A percentile compares a stretch with the other conserved stretches of the same genome.
Evolutionary conservation across 92 coral and sea anemone species (phyloP).

Genomic region (Actinostola sp.): DNA sequence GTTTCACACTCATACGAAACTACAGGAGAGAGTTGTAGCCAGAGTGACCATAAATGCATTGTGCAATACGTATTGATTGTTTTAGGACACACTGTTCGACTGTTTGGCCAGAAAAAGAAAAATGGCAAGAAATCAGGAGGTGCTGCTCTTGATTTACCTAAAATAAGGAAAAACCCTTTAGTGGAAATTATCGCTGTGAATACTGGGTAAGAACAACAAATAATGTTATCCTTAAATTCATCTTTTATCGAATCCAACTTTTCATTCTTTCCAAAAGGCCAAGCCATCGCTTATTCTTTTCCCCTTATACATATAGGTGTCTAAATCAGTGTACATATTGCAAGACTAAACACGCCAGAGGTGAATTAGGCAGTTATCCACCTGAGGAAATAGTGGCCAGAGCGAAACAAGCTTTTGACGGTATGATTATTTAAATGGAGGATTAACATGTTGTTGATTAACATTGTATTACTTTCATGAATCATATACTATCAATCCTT

Average conservation of each 20-base stretch:
- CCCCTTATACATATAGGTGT: conserved; percentile 53
- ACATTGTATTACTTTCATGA: no score
- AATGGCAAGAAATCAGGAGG: conserved; percentile 89
- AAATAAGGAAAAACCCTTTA: conserved; percentile 92
- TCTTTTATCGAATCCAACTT: no score
- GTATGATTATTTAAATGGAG: conserved; percentile 31
- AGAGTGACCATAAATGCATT: no score
- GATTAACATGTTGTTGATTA: no score
- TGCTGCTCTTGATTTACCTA: conserved; percentile 89
- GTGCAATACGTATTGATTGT: background rate
- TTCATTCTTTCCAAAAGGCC: no score
- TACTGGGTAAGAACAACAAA: conserved; percentile 70
- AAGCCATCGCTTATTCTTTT: no score
- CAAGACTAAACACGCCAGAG: conserved; percentile 98
- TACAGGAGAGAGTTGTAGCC: no score
- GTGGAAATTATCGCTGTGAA: conserved; percentile 94
- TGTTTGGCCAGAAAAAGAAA: conserved; percentile 91
- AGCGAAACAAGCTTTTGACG: conserved; percentile 95
- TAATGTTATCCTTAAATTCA: no score
- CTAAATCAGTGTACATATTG: conserved; percentile 96
- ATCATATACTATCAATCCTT: no score
- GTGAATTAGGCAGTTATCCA: conserved; percentile 95
- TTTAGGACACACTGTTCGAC: conserved; percentile 90
- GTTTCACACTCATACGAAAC: no score
- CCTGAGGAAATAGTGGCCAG: conserved; percentile 96